Base-by-base conservation (phyloP, 2,888 invertebrate genomes). In the Anthrax anthrax region DNA sequence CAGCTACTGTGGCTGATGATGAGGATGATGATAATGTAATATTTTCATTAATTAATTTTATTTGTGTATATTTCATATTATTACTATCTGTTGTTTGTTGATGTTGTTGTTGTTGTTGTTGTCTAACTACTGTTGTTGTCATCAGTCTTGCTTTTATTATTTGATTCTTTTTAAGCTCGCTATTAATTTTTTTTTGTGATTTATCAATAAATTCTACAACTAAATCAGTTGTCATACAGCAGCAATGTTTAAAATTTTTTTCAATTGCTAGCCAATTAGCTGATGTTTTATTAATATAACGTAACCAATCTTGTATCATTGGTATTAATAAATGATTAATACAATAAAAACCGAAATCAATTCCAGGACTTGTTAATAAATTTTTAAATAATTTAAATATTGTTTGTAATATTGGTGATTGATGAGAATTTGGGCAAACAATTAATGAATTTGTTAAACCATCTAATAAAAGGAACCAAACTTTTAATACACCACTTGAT, bases 191-290 rank as follows among this genome's bases (percentile, higher is more conserved):
- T 6, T 80, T 78, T 62, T 83, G 80, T 36, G 88, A 74, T 57
- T 82, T 79, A 54, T 80, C 80, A 34, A 92, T 70, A 56, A 88
- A 89, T 57, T 89, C 82, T 0, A 94, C 94, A 34, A 92, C 80
- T 29, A 92, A 72, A 60, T 95, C 94, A 1, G 91, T 89, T 13
- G 90, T 85, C 68, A 92, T 79, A 10, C 95, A 94, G 59, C 89
- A 89, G 60, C 90, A 92, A 61, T 95, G 94, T 61, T 94, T 94
- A 60, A 94, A 94, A 65, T 91, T 92, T 52, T 89, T 82, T 63
- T 86, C 84, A 43, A 84, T 78, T 53, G 75, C 74, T 54, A 85
- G 80, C 78, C 84, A 81, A 51, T 83, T 76, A 52, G 80, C 73
- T 54, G 78, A 78, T 8, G 80, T 77, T 55, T 82, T 80, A 16